Evolutionary conservation across 2,888 invertebrate genomes (phyloP), one percentile per base, ranked within the genome.

Genomic region (Sminthurinus aureus): DNA sequence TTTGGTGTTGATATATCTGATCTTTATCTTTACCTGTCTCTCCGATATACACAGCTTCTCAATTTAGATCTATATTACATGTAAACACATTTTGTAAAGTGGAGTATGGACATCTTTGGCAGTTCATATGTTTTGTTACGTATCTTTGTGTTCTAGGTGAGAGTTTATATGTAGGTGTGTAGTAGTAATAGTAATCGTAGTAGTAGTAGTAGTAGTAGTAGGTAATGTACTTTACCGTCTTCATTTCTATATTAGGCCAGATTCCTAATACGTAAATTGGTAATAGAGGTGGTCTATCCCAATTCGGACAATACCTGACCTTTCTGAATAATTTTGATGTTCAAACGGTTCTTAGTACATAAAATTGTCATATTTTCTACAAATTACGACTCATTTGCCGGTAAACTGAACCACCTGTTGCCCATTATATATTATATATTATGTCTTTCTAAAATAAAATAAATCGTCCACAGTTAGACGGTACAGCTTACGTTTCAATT

Each of bases 201-300:
- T 38, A 38, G 38, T 4, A 6, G 38, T 38, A 38, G 38, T 38
- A 38, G 38, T 38, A 38, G 38, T 38, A 38, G 50, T 51, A 73
- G 73, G 58, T 76, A 52, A 82, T 83, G 79, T 79, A 82, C 84
- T 85, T 83, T 83, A 85, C 85, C 84, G 85, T 86, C 84, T 86
- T 84, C 80, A 79, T 85, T 85, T 85, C 87, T 88, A 88, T 87
- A 88, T 88, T 86, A 86, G 88, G 87, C 84, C 85, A 85, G 84
- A 85, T 85, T 84, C 88, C 88, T 86, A 88, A 88, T 88, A 88
- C 87, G 88, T 87, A 84, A 81, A 81, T 83, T 83, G 79, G 85
- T 86, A 87, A 88, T 88, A 87, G 87, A 87, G 87, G 86, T 84
- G 85, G 86, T 83, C 86, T 85, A 84, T 83, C 86, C 87, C 86